These are phyloP conservation scores for Strongylocentrotus purpuratus DNA, from an alignment of 35 echinoderm and acorn worm genomes.

Conservation along the genomic window DNA sequence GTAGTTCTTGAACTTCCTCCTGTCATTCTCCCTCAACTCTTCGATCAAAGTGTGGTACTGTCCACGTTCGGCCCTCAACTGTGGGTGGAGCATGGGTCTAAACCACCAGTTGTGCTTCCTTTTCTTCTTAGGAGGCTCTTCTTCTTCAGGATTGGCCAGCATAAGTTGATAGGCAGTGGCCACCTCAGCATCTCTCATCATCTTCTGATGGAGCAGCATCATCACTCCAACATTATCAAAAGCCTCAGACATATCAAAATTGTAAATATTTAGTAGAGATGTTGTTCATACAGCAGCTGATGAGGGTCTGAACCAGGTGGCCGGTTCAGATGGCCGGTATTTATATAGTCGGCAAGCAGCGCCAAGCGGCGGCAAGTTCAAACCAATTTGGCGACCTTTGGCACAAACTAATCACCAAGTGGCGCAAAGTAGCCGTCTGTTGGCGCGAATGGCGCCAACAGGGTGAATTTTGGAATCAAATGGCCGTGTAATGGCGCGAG, in stretches of 20 bases:
- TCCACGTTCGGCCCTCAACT: neutral
- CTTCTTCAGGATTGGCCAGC: slow-evolving; percentile 21
- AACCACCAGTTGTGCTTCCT: slow-evolving; percentile 24
- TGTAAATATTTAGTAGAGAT: slow-evolving; percentile 41
- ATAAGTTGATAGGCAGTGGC: slow-evolving; percentile 32
- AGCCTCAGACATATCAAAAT: slow-evolving; percentile 42
- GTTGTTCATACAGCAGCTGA: slow-evolving; percentile 46
- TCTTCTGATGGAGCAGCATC: slow-evolving; percentile 35
- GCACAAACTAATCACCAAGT: slow-evolving; percentile 36
- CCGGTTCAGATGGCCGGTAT: slow-evolving; percentile 37
- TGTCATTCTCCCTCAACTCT: slow-evolving; percentile 9
- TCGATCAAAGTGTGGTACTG: neutral
- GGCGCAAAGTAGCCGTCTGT: slow-evolving; percentile 11
- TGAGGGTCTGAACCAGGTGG: slow-evolving; percentile 36
- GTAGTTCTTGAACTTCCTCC: slow-evolving; percentile 27
- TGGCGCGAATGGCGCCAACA: slow-evolving; percentile 16
- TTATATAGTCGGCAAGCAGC: slow-evolving; percentile 33
- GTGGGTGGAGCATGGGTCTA: slow-evolving; percentile 30
- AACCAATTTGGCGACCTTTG: slow-evolving; percentile 20
- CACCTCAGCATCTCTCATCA: slow-evolving; percentile 23
- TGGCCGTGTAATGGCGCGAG: slow-evolving; percentile 35
- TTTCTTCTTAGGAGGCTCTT: slow-evolving; percentile 25
- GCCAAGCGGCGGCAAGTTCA: slow-evolving; percentile 6
- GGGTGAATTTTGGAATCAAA: slow-evolving; percentile 11
- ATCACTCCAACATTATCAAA: slow-evolving; percentile 34